Evolutionary conservation across 2,113 vertebrate genomes (phyloP).

Genomic region (Jaculus jaculus): DNA sequence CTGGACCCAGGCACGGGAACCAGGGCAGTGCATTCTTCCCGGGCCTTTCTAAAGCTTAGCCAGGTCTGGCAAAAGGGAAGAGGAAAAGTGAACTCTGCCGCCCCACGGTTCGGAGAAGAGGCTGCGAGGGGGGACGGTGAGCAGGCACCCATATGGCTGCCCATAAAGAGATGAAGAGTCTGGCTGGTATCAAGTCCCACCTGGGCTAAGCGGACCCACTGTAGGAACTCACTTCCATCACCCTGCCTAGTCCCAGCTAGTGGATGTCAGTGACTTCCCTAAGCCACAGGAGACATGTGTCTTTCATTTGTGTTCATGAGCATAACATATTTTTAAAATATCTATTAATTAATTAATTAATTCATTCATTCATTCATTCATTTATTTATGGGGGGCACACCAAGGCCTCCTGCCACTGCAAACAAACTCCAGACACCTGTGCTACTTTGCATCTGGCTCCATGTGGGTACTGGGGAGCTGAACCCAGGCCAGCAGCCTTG

Average conservation of each 20-base stretch:
- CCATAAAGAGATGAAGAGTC: neutral
- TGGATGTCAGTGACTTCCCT: neutral
- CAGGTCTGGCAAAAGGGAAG: neutral
- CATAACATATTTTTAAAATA: too few species aligned
- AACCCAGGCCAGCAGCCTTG: too few species aligned
- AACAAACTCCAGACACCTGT: too few species aligned
- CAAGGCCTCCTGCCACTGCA: too few species aligned
- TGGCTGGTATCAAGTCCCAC: neutral
- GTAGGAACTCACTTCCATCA: neutral
- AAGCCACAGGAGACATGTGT: neutral
- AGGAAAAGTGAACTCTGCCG: neutral
- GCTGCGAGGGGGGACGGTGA: neutral
- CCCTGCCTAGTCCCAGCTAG: neutral
- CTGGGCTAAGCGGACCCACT: neutral
- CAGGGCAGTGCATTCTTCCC: neutral
- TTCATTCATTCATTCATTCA: too few species aligned
- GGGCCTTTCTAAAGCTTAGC: neutral
- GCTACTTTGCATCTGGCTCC: too few species aligned
- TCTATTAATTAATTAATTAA: too few species aligned
- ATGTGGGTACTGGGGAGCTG: too few species aligned
- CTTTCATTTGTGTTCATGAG: neutral
- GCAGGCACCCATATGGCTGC: neutral
- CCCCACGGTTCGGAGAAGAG: neutral
- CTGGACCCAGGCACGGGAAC: rapidly evolving
- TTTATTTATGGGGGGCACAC: too few species aligned